Percentiles rank a stretch among this genome's conserved stretches.
These are phyloP conservation scores for Ectropis grisescens DNA, from an alignment of 1,140 invertebrate species.

Conservation along the genomic window DNA sequence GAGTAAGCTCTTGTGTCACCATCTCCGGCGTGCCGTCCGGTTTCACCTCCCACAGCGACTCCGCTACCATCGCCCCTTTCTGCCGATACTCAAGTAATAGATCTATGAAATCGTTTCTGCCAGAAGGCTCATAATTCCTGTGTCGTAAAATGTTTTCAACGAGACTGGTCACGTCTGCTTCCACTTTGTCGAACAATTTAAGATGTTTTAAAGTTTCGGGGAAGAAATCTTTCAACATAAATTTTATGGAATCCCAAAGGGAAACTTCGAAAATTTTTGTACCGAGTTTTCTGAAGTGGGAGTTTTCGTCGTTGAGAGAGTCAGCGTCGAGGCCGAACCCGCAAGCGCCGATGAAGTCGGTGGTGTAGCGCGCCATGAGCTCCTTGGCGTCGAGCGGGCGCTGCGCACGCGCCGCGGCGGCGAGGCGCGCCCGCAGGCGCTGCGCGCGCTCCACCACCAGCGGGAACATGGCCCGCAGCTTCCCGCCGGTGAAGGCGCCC, in stretches of 20 bases:
- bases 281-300: conserved; percentile 9
- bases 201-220: conserved; percentile 3
- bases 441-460: no score
- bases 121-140: conserved; percentile 9
- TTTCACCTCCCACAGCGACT: conserved; percentile 5
- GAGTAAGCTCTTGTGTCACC: conserved; percentile 2
- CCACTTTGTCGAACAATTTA: conserved; percentile 1
- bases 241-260: background rate
- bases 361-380: no score
- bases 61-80: conserved; percentile 4
- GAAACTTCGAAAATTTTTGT: conserved; percentile 4
- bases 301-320: no score
- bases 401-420: no score
- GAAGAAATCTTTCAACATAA: conserved; percentile 2
- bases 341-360: no score
- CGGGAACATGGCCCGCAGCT: no score
- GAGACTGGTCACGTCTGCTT: conserved; percentile 1
- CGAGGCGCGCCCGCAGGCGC: no score
- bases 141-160: conserved; percentile 4
- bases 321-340: no score
- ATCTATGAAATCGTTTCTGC: conserved; percentile 12
- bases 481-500: no score
- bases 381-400: no score
- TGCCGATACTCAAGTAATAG: conserved; percentile 8
- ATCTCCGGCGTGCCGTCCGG: conserved; percentile 4